phyloP scores from a whole-genome alignment of 2,888 invertebrate species.

The Apotomis capreana region DNA sequence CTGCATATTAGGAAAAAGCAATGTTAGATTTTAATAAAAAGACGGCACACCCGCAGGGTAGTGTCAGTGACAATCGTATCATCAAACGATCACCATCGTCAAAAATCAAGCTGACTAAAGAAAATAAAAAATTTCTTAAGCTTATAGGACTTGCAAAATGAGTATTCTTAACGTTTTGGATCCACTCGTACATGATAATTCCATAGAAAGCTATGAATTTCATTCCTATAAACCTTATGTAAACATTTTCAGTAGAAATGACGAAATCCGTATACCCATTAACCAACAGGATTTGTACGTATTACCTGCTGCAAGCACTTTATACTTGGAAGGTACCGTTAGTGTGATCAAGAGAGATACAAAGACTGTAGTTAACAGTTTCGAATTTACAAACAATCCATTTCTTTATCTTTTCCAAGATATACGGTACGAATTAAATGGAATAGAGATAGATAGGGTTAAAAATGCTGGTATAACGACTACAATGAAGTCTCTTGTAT shows the following conservation, averaged over 20 bases:
- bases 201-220: background rate
- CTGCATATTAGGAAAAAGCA: no score
- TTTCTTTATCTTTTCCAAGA: no score
- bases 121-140: background rate
- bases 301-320: background rate
- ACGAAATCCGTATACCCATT: slow-evolving; percentile 2
- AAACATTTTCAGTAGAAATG: background rate
- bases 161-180: background rate
- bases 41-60: no score
- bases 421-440: no score
- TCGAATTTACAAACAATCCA: no score
- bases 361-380: background rate
- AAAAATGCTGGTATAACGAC: no score
- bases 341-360: background rate
- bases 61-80: background rate
- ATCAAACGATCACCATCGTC: background rate
- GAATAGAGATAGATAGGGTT: no score
- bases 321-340: background rate
- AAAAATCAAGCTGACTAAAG: background rate
- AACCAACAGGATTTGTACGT: slow-evolving; percentile 1
- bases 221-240: slow-evolving; percentile 7
- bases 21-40: no score
- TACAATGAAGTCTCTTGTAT: no score
- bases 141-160: no score
- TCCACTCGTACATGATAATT: background rate